Base-by-base conservation (phyloP, 2,113 vertebrate genomes). In the Aramus guarauna region DNA sequence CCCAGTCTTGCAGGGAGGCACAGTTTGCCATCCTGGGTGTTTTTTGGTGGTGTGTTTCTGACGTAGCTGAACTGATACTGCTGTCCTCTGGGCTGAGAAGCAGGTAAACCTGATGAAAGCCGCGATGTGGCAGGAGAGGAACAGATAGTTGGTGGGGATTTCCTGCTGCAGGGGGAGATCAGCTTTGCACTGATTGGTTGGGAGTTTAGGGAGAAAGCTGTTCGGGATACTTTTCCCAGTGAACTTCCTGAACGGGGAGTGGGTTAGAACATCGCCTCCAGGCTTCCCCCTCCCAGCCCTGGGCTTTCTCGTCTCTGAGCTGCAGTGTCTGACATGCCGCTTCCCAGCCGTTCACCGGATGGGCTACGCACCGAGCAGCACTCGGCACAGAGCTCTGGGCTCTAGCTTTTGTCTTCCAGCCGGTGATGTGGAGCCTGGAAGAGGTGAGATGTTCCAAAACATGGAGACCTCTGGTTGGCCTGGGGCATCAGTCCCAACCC, bases 381-480 rank as follows among this genome's bases (percentile, higher is more conserved):
- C 66, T 87, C 5, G 2, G 76, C 75, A 19, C 62, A 9, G 64
- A 53, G 26, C 62, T 64, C 52, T 58, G 58, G 85, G 56, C 59
- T 72, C 67, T 67, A 62, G 43, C 63, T 55, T 50, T 56, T 85
- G 62, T 88, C 85, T 94, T 96, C 66, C 86, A 85, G 72, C 77
- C 84, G 66, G 9, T 60, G 69, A 8, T 4, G 11, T 29, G 50
- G 53, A 77, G 55, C 30, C 48, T 60, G 76, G 71, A 63, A 71
- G 73, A 74, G 39, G 24, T 23, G 37, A 92, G n/a, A 29, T 45
- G 32, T 84, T 52, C 32, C 60, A 59, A 29, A 83, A 56, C 15
- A 26, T 3, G 5, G 53, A 32, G 43, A 37, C 3, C 1, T 79
- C 14, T 13, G 5, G 32, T n/a, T 76, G 48, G 55, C 24, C 29